A percentile compares a stretch with the other conserved stretches of the same genome.
phyloP scores from a whole-genome alignment of 2,888 invertebrate species.

The Malthinus flaveolus region DNA sequence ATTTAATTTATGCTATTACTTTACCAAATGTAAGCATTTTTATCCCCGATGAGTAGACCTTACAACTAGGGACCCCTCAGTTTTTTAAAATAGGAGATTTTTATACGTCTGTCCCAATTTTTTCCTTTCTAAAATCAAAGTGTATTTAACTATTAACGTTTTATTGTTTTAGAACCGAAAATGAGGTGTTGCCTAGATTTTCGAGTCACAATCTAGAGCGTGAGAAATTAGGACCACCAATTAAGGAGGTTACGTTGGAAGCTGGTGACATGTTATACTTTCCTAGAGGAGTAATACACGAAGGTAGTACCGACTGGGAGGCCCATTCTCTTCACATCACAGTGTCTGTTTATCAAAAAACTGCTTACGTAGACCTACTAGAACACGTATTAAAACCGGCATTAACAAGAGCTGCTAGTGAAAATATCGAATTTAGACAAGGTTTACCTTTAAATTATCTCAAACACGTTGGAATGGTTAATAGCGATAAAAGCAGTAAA shows the following conservation, averaged over 20 bases:
- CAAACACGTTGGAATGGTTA: constrained; percentile 72
- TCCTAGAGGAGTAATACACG: constrained; percentile 86
- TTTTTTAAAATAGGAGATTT: too few species aligned
- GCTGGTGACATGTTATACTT: constrained; percentile 94
- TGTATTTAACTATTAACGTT: neutral
- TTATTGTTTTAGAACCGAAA: constrained; percentile 47
- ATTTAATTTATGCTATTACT: too few species aligned
- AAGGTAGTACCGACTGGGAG: constrained; percentile 77
- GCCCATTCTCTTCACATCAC: constrained; percentile 94
- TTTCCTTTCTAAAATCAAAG: too few species aligned
- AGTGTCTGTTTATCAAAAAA: constrained; percentile 88
- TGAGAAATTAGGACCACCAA: constrained; percentile 76
- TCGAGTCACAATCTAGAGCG: constrained; percentile 81
- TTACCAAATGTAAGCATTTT: too few species aligned
- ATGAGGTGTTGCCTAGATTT: constrained; percentile 74
- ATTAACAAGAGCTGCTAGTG: constrained; percentile 69
- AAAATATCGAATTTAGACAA: constrained; percentile 68
- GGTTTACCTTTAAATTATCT: constrained; percentile 83
- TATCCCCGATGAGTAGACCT: too few species aligned
- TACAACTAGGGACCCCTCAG: too few species aligned
- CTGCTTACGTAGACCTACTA: constrained; percentile 87
- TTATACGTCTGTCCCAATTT: too few species aligned
- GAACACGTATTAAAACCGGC: constrained; percentile 79
- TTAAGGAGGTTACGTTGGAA: constrained; percentile 76
- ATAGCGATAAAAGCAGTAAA: constrained; percentile 59